Conservation (phyloP, 1,140 invertebrate genomes). For the Ganaspis sp. region DNA sequence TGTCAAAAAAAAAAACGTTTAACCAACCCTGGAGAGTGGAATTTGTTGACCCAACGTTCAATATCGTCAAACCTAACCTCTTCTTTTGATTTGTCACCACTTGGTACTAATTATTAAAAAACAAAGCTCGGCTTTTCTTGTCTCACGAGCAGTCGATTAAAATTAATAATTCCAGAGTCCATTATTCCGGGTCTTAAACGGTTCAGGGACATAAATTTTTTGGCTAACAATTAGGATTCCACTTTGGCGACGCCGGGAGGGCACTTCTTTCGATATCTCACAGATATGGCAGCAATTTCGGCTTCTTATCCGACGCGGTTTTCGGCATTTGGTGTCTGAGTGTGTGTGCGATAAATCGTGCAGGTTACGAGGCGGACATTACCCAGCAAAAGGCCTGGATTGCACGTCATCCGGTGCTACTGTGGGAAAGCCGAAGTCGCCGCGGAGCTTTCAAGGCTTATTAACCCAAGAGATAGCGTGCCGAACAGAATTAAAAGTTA, state of each 20-base stretch:
- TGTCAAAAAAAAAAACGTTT: no score
- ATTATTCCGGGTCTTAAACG: background rate
- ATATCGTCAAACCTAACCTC: no score
- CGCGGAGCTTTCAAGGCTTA: slow-evolving; percentile 8
- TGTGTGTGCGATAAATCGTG: slow-evolving; percentile 17
- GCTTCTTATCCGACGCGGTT: slow-evolving; percentile 16
- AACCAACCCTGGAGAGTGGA: no score
- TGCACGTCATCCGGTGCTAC: slow-evolving; percentile 29
- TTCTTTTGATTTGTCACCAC: no score
- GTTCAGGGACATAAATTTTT: background rate
- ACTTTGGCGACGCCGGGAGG: background rate
- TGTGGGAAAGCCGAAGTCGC: slow-evolving; percentile 23
- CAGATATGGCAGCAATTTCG: slow-evolving; percentile 14
- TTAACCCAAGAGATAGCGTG: slow-evolving; percentile 29
- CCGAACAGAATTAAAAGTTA: background rate
- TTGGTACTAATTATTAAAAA: no score
- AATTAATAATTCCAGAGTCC: background rate
- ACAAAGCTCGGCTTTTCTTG: no score
- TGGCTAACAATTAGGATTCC: slow-evolving; percentile 5
- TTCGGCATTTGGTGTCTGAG: slow-evolving; percentile 9
- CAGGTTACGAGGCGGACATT: slow-evolving; percentile 19
- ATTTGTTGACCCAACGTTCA: no score
- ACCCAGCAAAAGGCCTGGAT: slow-evolving; percentile 19
- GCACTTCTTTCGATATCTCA: slow-evolving; percentile 12
- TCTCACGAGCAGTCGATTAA: no score